Base-by-base conservation (phyloP, 2,797 vertebrate genomes). In the Notamacropus eugenii region DNA sequence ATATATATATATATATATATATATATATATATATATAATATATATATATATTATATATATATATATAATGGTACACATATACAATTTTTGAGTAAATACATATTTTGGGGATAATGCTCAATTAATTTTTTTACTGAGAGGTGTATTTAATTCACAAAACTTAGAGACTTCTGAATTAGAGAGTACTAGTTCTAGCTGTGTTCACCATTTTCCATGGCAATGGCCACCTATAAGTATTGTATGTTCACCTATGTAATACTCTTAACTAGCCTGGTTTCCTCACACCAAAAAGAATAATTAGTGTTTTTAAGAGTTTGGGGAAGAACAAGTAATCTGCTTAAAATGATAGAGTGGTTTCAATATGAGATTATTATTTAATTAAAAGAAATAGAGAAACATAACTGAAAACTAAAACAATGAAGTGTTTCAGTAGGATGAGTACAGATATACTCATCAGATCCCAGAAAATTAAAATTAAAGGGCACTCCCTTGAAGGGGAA, bases 281-380 rank as follows among this genome's bases (percentile, higher is more conserved):
- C 4, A 2, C n/a, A 8, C 27, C 19, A 12, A 4, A 34, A 59
- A 92, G 90, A 93, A 95, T 90, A 95, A 96, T 96, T 50, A 93
- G 92, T 95, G 96, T 95, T 95, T 97, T 96, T 97, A 95, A 96
- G 92, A 54, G 93, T 90, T 46, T 22, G 24, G 82, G 93, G 92
- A 97, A 97, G 96, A 95, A 92, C 95, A 97, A 92, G 90, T 96
- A 95, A 97, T 94, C 92, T 95, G 96, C 95, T 96, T 93, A 96
- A 96, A 94, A 96, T 93, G 54, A 95, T 74, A 91, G 93, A 87
- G 94, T 94, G 93, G 95, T 97, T 97, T 96, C 96, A 93, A 94
- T 95, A 96, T 93, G 97, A 97, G 96, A 96, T 96, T 95, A 96
- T 96, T 67, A 67, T 67, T 67, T 34, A 67, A 16, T 34, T 67